phyloP scores from a whole-genome alignment of 2,888 invertebrate species.

The Chrysopilus asiliformis region DNA sequence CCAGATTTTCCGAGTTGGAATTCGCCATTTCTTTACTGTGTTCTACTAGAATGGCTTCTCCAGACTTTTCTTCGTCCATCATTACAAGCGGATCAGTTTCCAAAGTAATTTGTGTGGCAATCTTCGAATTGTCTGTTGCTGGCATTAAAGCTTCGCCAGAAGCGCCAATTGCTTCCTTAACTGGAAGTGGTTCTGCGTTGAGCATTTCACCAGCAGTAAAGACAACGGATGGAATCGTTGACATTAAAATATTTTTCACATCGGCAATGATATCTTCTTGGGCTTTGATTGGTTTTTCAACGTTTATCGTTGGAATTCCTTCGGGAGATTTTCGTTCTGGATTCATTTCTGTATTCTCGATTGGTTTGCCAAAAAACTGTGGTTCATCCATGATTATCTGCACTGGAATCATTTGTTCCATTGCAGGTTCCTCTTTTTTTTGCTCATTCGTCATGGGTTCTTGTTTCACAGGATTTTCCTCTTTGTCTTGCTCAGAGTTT shows the following conservation, averaged over 20 bases:
- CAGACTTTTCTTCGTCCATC: slow-evolving; percentile 3
- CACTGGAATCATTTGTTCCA: slow-evolving; percentile 1
- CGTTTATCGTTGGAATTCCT: neutral
- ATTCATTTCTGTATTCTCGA: no score
- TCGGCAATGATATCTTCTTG: neutral
- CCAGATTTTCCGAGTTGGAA: slow-evolving; percentile 4
- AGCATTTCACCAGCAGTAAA: slow-evolving; percentile 2
- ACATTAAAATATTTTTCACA: neutral
- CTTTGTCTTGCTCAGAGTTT: neutral
- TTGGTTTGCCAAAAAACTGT: no score
- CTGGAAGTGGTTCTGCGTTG: neutral
- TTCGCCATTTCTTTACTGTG: no score
- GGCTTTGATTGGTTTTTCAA: neutral
- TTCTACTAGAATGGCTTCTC: neutral
- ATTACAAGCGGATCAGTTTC: slow-evolving; percentile 6
- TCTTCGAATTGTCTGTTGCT: no score
- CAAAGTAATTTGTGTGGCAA: slow-evolving; percentile 3
- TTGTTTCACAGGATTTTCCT: neutral
- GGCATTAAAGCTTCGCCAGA: neutral
- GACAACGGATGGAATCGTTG: neutral
- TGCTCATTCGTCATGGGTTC: neutral
- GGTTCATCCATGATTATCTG: slow-evolving; percentile 2
- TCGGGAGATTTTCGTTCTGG: neutral
- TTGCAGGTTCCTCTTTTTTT: neutral
- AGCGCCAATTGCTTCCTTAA: slow-evolving; percentile 2